These are phyloP conservation scores for Tympanuchus pallidicinctus DNA, from an alignment of 2,113 vertebrate genomes.

Conservation along the genomic window DNA sequence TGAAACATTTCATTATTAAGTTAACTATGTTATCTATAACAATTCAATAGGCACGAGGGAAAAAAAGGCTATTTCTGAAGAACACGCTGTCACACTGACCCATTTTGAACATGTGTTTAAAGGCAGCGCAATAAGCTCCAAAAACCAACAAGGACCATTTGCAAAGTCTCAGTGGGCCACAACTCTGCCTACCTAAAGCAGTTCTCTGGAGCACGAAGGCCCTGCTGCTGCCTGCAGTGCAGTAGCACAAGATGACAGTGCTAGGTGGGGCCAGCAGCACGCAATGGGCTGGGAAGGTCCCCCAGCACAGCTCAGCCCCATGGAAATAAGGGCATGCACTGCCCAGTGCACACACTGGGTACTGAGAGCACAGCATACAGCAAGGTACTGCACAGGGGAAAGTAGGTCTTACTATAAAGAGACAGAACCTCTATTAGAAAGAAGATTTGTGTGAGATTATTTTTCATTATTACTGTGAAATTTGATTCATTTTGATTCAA, in stretches of 20 bases:
- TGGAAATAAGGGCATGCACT: background rate
- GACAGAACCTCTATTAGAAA: background rate
- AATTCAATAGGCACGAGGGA: background rate
- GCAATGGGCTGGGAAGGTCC: background rate
- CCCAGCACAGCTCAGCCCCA: background rate
- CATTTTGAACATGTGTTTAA: background rate
- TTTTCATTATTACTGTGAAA: background rate
- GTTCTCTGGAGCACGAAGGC: background rate
- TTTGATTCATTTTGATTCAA: background rate
- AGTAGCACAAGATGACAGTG: background rate
- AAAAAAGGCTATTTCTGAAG: background rate
- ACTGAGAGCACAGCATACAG: background rate
- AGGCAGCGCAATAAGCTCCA: background rate
- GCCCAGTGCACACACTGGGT: background rate
- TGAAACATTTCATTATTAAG: background rate
- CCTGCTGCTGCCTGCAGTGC: background rate
- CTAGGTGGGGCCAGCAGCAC: background rate
- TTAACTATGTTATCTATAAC: background rate
- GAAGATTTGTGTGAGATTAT: rapidly evolving
- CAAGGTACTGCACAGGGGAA: rapidly evolving
- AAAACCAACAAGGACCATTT: background rate
- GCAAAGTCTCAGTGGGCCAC: background rate
- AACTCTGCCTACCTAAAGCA: background rate
- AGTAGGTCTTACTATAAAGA: background rate
- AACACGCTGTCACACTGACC: rapidly evolving